Base-by-base conservation (phyloP, 2,113 vertebrate genomes). In the Hymenochirus boettgeri region DNA sequence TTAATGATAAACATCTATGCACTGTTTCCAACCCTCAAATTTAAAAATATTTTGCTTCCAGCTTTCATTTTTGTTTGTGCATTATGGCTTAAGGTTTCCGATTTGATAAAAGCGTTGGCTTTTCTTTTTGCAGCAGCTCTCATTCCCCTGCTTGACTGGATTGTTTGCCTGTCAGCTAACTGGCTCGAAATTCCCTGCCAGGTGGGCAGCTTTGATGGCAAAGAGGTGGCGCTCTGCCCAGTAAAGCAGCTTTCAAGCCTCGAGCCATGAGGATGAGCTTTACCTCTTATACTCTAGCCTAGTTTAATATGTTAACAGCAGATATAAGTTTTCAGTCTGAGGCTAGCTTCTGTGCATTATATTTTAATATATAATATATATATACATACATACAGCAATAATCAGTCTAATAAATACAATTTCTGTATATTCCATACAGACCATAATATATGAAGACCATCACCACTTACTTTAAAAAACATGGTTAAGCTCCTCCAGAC, bases 181-280 rank as follows among this genome's bases (percentile, higher is more conserved):
- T 81, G 81, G 79, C 79, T 83, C 79, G 79, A 77, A 76, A 81
- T 75, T 79, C 76, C 78, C 78, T 83, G 79, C 81, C 81, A 83
- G 78, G 81, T 83, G 81, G 78, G 76, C 79, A 83, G 81, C 78
- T 83, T 81, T 83, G 81, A 81, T 81, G 81, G 79, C 78, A 79
- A 80, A 78, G 77, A 80, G 78, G 79, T 83, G 81, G 81, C 78
- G 74, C 77, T 79, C 73, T 76, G 75, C 79, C 81, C 79, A 83
- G 79, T 80, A 81, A 80, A 81, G 79, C 81, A 81, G 81, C 79
- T 83, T 83, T 81, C 75, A 76, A 79, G 76, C 79, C 79, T 76
- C 79, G 71, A 83, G 81, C 76, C 81, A 83, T 81, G 76, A 81
- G 77, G 78, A 81, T 78, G 81, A 81, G 78, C 74, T 76, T 29